A percentile compares a stretch with the other conserved stretches of the same genome.
These are phyloP conservation scores for Hermetia illucens DNA, from an alignment of 1,140 invertebrate species.

Conservation along the genomic window DNA sequence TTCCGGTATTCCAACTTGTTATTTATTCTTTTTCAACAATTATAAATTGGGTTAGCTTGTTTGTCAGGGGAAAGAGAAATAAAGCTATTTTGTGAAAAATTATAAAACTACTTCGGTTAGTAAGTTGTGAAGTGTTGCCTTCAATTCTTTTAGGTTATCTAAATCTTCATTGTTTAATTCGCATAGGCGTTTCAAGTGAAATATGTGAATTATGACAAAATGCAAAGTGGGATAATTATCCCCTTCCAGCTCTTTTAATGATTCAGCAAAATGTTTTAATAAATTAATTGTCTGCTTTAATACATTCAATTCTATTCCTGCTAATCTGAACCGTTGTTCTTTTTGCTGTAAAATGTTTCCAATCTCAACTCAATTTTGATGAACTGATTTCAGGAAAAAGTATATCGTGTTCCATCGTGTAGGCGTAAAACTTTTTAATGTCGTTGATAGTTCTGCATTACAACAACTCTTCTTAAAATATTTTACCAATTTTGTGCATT, in stretches of 20 bases:
- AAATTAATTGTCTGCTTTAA: not conserved
- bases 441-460: conserved; percentile 1
- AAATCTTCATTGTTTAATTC: not conserved
- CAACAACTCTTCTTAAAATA: not conserved
- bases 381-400: conserved; percentile 2
- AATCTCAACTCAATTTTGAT: conserved; percentile 3
- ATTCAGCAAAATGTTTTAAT: conserved; percentile 1
- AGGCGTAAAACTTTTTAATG: conserved; percentile 1
- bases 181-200: conserved; percentile 1
- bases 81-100: conserved; percentile 2
- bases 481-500: too few relatives aligned
- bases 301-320: too few relatives aligned
- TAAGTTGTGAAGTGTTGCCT: not conserved
- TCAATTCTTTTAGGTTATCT: conserved; percentile 1
- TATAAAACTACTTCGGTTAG: not conserved
- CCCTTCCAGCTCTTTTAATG: conserved; percentile 4
- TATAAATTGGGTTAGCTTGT: conserved; percentile 1
- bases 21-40: not conserved
- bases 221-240: conserved; percentile 3
- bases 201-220: not conserved
- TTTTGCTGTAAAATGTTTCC: conserved; percentile 1
- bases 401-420: conserved; percentile 5
- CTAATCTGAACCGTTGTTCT: too few relatives aligned
- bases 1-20: too few relatives aligned
- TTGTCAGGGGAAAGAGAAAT: conserved; percentile 3